A percentile compares a stretch with the other conserved stretches of the same genome.
Conservation (phyloP, 1,140 invertebrate species). For the Aphis gossypii region DNA sequence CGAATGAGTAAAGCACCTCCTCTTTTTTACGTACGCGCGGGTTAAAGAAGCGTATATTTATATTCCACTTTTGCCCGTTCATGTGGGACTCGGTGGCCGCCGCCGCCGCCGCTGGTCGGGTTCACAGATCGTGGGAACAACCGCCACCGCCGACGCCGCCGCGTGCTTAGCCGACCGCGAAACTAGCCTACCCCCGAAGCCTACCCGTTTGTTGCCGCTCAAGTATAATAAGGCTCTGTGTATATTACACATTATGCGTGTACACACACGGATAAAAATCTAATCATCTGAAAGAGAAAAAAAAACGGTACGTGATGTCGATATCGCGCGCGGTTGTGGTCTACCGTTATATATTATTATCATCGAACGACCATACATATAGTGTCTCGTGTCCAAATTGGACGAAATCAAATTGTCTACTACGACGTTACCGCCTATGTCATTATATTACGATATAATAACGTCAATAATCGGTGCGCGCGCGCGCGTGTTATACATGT, state of each 20-base stretch:
- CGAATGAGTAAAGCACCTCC: not conserved
- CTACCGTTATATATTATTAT: not conserved
- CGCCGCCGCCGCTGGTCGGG: not conserved
- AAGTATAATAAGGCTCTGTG: not conserved
- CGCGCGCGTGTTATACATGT: not conserved
- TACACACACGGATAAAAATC: not conserved
- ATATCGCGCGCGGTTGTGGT: not conserved
- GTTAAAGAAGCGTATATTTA: not conserved
- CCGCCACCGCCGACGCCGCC: not conserved
- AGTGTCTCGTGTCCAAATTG: constrained; percentile 30
- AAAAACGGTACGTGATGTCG: constrained; percentile 38
- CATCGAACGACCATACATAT: not conserved
- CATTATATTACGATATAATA: not conserved
- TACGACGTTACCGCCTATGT: not conserved
- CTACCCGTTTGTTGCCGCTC: not conserved
- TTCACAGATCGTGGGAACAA: constrained; percentile 52
- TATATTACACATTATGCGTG: not conserved
- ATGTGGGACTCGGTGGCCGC: not conserved
- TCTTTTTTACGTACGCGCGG: not conserved
- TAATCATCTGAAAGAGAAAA: constrained; percentile 13
- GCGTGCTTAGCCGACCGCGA: constrained; percentile 52
- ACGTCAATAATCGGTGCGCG: constrained; percentile 5
- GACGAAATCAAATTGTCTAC: constrained; percentile 3
- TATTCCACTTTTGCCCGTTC: constrained; percentile 34
- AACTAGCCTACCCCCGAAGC: not conserved